Base-by-base conservation (phyloP, 1,140 invertebrate genomes). In the Drosophila ohnishii region DNA sequence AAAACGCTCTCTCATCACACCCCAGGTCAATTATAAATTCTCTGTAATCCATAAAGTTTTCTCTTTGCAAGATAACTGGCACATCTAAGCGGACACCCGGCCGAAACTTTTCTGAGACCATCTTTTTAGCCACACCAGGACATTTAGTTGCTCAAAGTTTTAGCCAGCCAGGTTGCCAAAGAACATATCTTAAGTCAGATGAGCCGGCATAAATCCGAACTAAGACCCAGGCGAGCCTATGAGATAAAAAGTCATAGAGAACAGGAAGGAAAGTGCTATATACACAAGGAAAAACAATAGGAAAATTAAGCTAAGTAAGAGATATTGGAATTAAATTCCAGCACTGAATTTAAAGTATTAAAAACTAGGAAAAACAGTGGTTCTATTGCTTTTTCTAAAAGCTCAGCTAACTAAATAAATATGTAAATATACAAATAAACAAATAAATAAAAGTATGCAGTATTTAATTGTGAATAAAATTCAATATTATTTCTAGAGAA, bases 111-210 rank as follows among this genome's bases (percentile, higher is more conserved):
- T 40, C 5, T 40, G 35, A 58, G 42, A 37, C 19, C 64, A 58
- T 65, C 47, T 56, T 58, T 25, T 25, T 48, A 22, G 50, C 42
- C 53, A 47, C 55, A 57, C 51, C 72, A 57, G 50, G 63, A 73
- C 60, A 84, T 72, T 64, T 66, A 83, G 71, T 84, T 80, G 39
- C 53, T 48, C 14, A 61, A 84, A 76, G 57, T 85, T 79, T 65
- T 13, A 37, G 42, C 47, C 47, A 56, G 39, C 65, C 65, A 47
- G 50, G 28, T 44, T 47, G 35, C 32, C 69, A 55, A 28, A 5
- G 39, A 30, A 37, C 65, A 40, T 59, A 48, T 56, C 65, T 40
- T 50, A 59, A 72, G 69, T 71, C 60, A 65, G 59, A 53, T 64
- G 71, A 74, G 57, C 56, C 42, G 44, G 48, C 75, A 72, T 42